Conservation (phyloP, 2,113 vertebrate genomes). For the Rhabdomys dilectus region DNA sequence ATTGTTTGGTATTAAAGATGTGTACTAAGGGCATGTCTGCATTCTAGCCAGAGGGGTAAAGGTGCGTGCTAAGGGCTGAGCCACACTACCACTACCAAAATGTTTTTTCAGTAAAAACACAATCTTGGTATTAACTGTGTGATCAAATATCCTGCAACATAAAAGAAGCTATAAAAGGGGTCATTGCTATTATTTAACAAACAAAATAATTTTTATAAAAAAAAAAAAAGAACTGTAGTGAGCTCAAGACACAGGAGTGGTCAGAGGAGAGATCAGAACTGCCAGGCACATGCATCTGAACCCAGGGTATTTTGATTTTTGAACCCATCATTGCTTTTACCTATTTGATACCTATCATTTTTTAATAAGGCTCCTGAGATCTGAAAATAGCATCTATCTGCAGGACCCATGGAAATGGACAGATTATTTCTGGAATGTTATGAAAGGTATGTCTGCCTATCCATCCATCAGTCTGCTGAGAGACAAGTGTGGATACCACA, state of each 20-base stretch:
- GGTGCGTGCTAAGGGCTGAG: too few species aligned
- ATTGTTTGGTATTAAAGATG: too few species aligned
- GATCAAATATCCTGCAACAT: too few species aligned
- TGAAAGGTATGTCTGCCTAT: background rate
- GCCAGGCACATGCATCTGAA: background rate
- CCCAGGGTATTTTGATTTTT: background rate
- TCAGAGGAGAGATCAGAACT: background rate
- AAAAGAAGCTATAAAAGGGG: background rate
- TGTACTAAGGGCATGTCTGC: too few species aligned
- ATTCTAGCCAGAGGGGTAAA: too few species aligned
- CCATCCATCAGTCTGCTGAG: background rate
- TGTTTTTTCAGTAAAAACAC: too few species aligned
- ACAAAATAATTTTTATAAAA: background rate
- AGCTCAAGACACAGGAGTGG: background rate
- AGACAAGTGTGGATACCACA: background rate
- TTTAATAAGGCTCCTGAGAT: background rate
- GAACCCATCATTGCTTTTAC: background rate
- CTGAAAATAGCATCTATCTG: background rate
- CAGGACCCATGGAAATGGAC: background rate
- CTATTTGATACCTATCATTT: background rate
- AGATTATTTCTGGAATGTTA: background rate
- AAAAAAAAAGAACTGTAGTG: background rate
- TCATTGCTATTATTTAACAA: background rate
- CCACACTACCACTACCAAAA: too few species aligned
- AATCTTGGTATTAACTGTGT: too few species aligned